Percentiles rank a stretch among this genome's conserved stretches.
phyloP scores from a whole-genome alignment of 2,797 vertebrate genomes.

The Premnoplex brunnescens region DNA sequence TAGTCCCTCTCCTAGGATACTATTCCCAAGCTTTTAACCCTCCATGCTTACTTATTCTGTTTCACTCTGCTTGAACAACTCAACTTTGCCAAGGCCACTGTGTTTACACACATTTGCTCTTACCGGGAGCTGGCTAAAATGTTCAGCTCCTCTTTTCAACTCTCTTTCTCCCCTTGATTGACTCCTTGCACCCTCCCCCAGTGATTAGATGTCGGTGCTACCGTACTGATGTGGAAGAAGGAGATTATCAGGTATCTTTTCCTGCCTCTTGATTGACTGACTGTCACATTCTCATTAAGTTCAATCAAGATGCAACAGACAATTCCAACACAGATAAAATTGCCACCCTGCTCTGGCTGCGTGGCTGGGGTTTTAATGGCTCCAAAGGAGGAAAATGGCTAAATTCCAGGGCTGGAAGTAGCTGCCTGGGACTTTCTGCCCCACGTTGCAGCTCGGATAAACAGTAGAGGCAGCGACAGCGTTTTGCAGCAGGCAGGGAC shows the following conservation, averaged over 20 bases:
- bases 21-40: neutral
- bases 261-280: neutral
- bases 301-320: neutral
- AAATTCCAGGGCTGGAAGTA: neutral
- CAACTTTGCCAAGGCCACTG: constrained; percentile 62
- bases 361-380: neutral
- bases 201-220: neutral
- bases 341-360: neutral
- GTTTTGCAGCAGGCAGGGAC: neutral
- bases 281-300: neutral
- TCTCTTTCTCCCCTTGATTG: neutral
- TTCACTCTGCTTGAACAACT: neutral
- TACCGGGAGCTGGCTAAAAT: neutral
- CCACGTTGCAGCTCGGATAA: neutral
- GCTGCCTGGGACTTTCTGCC: neutral
- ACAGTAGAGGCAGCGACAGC: neutral
- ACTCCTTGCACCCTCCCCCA: neutral
- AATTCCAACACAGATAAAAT: neutral
- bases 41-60: neutral
- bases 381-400: neutral
- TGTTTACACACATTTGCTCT: neutral
- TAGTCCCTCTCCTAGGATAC: neutral
- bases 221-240: neutral
- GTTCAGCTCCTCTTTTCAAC: neutral
- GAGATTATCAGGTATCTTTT: neutral